Percentiles rank a stretch among this genome's conserved stretches.
phyloP scores from a whole-genome alignment of 92 coral and sea anemone genomes.

The Epizoanthus ramosus region DNA sequence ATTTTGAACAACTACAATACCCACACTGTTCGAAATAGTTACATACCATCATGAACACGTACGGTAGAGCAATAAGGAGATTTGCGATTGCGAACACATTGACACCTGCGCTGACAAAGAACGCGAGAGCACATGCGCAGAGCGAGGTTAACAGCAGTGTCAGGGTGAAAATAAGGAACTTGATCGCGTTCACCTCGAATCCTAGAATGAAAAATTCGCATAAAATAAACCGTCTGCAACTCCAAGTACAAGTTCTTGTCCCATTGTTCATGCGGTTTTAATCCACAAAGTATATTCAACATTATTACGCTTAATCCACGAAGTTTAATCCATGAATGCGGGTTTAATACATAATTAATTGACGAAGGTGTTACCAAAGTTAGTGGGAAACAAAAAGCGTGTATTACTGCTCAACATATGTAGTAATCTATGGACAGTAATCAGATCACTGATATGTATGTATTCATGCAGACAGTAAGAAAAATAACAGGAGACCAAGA shows the following conservation, averaged over 20 bases:
- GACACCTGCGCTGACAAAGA: slow-evolving; percentile 88
- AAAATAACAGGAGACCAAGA: no score
- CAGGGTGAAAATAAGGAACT: slow-evolving; percentile 76
- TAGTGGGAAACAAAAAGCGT: background rate
- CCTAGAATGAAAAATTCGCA: slow-evolving; percentile 58
- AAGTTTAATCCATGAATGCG: no score
- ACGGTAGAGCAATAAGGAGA: slow-evolving; percentile 80
- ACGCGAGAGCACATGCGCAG: slow-evolving; percentile 82
- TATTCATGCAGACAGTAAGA: no score
- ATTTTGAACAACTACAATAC: no score
- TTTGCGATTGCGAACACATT: slow-evolving; percentile 91
- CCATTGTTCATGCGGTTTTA: no score
- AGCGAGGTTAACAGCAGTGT: slow-evolving; percentile 78
- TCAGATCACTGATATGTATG: no score
- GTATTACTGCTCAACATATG: background rate
- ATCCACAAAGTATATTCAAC: no score
- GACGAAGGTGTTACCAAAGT: background rate
- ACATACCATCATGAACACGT: slow-evolving; percentile 95
- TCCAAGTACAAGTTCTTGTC: no score
- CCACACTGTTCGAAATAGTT: background rate
- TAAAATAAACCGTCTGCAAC: background rate
- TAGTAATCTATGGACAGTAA: background rate
- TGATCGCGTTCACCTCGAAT: slow-evolving; percentile 55
- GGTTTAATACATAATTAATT: no score
- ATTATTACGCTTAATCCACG: no score